Base-by-base conservation (phyloP, 2,888 invertebrate genomes). In the Pyrrhosoma nymphula region DNA sequence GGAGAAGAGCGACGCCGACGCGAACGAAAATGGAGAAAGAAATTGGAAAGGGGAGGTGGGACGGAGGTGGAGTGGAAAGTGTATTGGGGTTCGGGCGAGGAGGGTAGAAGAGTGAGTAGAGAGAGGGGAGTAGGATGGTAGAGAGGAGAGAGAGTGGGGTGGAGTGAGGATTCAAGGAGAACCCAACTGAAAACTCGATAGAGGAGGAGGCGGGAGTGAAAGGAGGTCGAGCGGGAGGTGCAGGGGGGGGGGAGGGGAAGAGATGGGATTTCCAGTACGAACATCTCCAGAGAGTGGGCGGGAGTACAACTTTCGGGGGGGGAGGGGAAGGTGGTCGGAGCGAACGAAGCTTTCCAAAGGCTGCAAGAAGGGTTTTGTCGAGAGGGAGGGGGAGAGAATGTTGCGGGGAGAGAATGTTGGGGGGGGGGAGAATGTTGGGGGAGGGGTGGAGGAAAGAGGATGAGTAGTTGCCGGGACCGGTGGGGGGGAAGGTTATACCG, bases 171-270 rank as follows among this genome's bases (percentile, higher is more conserved):
- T 89, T 56, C 89, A 89, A 89, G 89, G 89, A 89, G 89, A 89
- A 14, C 89, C 89, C 89, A 89, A 89, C 89, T 89, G 89, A 89
- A 89, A 89, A 89, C 89, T 89, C 89, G 89, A 89, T 89, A 89
- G 89, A 89, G 89, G 56, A 23, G n/a, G 35, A n/a, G 69, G 89
- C 14, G 56, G n/a, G 89, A 89, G 89, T 89, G 89, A 89, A 89
- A 89, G 89, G 89, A 89, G 89, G 89, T 89, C 89, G 89, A 89
- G 55, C 60, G 55, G n/a, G 89, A n/a, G 47, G 47, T 8, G n/a
- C n/a, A n/a, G n/a, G n/a, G n/a, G n/a, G 47, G 47, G 47, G 47
- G 8, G 47, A 8, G 47, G 47, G 47, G 8, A 47, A 4, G 47
- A 47, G 47, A 47, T 47, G 55, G 89, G n/a, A 23, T 47, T 88